Evolutionary conservation across 2,888 invertebrate species (phyloP).

Genomic region (Lagria hirta): DNA sequence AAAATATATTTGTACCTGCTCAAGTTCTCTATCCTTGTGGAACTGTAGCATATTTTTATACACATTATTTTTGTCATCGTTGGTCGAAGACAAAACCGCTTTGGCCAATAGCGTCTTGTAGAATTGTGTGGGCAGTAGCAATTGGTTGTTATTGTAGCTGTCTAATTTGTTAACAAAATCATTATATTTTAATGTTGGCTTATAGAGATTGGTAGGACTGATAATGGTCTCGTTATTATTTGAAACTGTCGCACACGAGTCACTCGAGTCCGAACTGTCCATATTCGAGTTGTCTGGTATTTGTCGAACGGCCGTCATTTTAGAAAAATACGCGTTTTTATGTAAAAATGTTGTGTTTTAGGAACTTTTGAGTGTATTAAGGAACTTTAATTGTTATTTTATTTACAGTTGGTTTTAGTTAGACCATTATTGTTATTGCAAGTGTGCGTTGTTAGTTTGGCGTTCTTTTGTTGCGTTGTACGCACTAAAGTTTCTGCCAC

Average conservation of each 20-base stretch:
- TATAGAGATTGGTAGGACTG: constrained; percentile 37
- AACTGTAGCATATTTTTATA: constrained; percentile 54
- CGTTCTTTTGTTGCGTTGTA: constrained; percentile 12
- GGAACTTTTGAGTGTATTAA: constrained; percentile 29
- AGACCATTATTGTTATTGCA: constrained; percentile 1
- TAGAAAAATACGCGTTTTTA: constrained; percentile 30
- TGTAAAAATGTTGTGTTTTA: too few relatives aligned
- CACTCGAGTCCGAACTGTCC: constrained; percentile 52
- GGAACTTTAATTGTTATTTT: constrained; percentile 35
- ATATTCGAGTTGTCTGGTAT: constrained; percentile 45
- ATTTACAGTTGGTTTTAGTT: constrained; percentile 8
- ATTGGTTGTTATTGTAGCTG: constrained; percentile 53
- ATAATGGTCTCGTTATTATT: constrained; percentile 41
- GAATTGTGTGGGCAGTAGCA: constrained; percentile 71
- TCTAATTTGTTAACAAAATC: constrained; percentile 53
- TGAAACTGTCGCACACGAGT: constrained; percentile 44
- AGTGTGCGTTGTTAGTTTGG: constrained; percentile 2
- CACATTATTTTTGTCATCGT: constrained; percentile 52
- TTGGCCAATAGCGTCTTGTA: constrained; percentile 78
- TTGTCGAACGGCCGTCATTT: constrained; percentile 48
- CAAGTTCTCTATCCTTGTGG: constrained; percentile 51
- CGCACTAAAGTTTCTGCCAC: constrained; percentile 4
- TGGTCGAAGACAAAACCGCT: constrained; percentile 62
- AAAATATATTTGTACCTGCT: constrained; percentile 48
- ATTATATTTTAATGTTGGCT: constrained; percentile 49